Evolutionary conservation across 2,113 vertebrate genomes (phyloP), one percentile per base, ranked within the genome.

Genomic region (Dipodomys merriami): DNA sequence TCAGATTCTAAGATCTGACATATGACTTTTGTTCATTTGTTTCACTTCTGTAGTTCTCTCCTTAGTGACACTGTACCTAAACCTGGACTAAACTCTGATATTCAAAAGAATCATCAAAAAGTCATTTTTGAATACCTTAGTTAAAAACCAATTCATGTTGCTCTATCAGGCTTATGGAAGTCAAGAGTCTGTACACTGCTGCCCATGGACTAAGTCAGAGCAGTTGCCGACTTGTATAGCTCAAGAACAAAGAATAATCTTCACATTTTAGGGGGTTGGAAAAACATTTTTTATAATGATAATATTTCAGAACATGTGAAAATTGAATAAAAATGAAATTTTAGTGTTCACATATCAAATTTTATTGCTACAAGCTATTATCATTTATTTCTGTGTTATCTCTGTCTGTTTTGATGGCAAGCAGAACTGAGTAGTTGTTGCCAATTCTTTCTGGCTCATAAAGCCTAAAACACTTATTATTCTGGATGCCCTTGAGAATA

Each of bases 401-500:
- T 35, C 0, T 68, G 9, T 20, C 44, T 33, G 20, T 10, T 85
- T 88, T 87, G 4, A 1, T 1, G 33, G 57, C 16, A 76, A 4
- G 68, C 72, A 81, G 23, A 69, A 25, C 1, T 62, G 79, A 90
- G 19, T 84, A 79, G 80, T 35, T 88, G 25, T 78, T 39, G 27
- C 39, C 69, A 15, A 86, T 67, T 84, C 11, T 68, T 62, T 64
- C 60, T 1, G 69, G 5, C 16, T 11, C 9, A 23, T 20, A 77
- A 83, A 91, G 11, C 29, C 79, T 88, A 4, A 53, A 62, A 53
- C 80, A 80, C 83, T 86, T 96, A 62, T 19, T 33, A 0, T 88
- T 88, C 53, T 86, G n/a, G 67, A 11, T 39, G 35, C 49, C 76
- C 80, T 84, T 53, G 13, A 85, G 72, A 90, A 83, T 78, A 53